Evolutionary conservation across 2,113 vertebrate genomes (phyloP).

Genomic region (Clupea harengus): DNA sequence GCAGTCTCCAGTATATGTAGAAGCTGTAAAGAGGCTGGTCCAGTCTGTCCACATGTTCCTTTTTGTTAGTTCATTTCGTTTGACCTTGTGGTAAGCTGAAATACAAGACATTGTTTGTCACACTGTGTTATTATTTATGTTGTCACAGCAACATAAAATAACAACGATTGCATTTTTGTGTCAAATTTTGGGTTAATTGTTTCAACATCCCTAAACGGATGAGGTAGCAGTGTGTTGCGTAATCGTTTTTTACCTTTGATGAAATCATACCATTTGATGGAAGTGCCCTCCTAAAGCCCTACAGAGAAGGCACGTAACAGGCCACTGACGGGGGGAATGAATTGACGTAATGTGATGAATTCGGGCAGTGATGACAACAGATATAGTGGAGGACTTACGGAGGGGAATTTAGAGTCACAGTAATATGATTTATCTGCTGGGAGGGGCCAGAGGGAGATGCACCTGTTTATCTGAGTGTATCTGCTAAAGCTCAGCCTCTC

Average conservation of each 20-base stretch:
- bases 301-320: neutral
- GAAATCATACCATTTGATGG: neutral
- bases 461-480: constrained; percentile 2
- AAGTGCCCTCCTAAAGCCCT: neutral
- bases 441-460: neutral
- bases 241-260: neutral
- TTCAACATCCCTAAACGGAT: neutral
- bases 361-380: neutral
- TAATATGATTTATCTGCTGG: neutral
- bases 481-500: neutral
- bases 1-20: neutral
- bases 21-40: neutral
- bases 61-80: too few species aligned
- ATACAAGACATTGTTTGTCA: neutral
- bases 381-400: neutral
- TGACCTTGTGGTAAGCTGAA: neutral
- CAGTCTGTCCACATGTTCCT: neutral
- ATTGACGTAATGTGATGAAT: constrained; percentile 14
- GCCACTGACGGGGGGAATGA: neutral
- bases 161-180: too few species aligned
- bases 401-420: neutral
- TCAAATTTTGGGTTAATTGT: too few species aligned
- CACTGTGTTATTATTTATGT: neutral
- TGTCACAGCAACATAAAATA: neutral
- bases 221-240: neutral